Evolutionary conservation across 64 coral and sea anemone species (phyloP), one percentile per base, ranked within the genome.

Genomic region (Pocillopora verrucosa): DNA sequence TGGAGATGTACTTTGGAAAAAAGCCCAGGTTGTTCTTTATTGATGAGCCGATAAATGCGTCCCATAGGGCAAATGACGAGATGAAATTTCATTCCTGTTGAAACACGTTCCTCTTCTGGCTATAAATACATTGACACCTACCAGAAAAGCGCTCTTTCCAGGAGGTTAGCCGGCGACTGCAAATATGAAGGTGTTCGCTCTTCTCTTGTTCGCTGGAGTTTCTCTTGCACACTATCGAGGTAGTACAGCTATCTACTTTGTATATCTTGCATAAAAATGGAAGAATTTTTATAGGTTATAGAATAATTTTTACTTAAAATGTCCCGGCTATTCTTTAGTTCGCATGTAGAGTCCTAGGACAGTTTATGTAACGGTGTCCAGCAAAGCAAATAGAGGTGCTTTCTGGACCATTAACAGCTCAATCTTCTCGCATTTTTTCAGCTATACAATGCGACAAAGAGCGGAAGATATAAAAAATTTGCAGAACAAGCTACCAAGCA

Each of bases 201-300:
- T 84, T 56, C 36, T 84, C 2, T 16, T 84, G 35, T 84, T 84
- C 1, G 80, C 62, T 68, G 80, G 80, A 84, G 62, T 84, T 84
- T 84, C 80, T 37, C 36, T 84, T 84, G 62, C 80, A 56, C 3
- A 70, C 22, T 24, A 26, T 11, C 20, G 19, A n/a, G 25, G 22
- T 25, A n/a, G 4, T 30, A 70, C 1, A n/a, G 22, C 22, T n/a
- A n/a, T 5, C 9, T 25, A 25, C 67, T 70, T 30, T 25, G 25
- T 11, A 20, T 70, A n/a, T 4, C 41, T 4, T 51, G 41, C 7
- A 51, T 51, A 51, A 7, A 51, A 51, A 3, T 51, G 7, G 0
- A 51, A 51, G 41, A 51, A 30, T 30, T 30, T 30, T 30, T 30
- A 30, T 30, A 30, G 30, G 30, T 30, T 30, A 30, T 30, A 30